Conservation (phyloP, 2,113 vertebrate genomes). For the Lutjanus erythropterus region DNA sequence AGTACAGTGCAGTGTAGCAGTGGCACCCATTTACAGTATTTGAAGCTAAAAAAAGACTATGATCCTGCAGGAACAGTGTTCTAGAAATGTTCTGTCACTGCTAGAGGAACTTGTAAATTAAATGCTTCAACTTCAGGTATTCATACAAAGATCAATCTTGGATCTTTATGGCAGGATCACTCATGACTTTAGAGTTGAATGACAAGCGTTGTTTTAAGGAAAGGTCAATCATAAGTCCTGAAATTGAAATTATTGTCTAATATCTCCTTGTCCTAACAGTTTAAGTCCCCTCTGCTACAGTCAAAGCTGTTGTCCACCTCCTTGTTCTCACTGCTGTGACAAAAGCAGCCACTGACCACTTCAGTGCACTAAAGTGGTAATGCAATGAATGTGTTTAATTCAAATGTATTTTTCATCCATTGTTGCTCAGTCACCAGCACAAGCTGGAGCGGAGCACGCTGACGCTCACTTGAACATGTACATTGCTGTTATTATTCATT, state of each 20-base stretch:
- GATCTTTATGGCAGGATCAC: background rate
- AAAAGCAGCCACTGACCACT: background rate
- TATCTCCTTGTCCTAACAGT: background rate
- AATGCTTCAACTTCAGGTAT: background rate
- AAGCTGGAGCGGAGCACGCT: constrained; percentile 12
- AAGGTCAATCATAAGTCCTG: background rate
- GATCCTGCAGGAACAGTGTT: background rate
- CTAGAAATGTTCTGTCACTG: background rate
- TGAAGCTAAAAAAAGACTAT: background rate
- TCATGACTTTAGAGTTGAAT: background rate
- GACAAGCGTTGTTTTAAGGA: background rate
- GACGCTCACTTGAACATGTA: constrained; percentile 43
- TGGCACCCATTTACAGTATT: background rate
- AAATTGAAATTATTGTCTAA: background rate
- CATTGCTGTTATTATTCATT: constrained; percentile 77
- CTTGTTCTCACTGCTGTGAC: background rate
- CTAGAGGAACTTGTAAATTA: background rate
- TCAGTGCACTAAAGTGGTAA: constrained; percentile 3
- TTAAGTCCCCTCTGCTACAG: background rate
- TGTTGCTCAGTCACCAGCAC: constrained; percentile 42
- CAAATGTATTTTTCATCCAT: constrained; percentile 61
- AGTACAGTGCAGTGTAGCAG: background rate
- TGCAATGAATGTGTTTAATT: constrained; percentile 33
- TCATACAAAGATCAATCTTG: background rate
- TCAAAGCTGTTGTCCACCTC: background rate